Conservation (phyloP, 2,113 vertebrate species). For the Herpetotheres cachinnans region DNA sequence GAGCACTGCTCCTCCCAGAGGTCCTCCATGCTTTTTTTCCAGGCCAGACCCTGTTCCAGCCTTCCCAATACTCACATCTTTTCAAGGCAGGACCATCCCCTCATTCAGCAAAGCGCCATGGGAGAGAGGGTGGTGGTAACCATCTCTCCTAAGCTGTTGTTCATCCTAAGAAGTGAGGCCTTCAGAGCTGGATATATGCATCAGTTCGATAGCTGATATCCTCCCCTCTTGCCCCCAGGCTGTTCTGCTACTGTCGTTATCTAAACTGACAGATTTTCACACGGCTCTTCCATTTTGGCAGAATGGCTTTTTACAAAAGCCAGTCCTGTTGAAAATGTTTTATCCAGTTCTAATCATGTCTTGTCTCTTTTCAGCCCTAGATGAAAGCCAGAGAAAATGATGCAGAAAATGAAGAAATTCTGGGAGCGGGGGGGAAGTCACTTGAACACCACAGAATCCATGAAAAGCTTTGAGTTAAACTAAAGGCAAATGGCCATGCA, state of each 20-base stretch:
- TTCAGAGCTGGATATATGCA: neutral
- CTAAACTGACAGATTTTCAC: conserved; percentile 33
- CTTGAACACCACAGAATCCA: neutral
- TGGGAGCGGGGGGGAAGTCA: neutral
- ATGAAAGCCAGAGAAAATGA: conserved; percentile 25
- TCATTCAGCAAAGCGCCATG: neutral
- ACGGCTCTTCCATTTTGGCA: neutral
- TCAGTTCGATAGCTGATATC: neutral
- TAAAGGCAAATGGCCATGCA: neutral
- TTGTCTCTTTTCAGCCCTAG: neutral
- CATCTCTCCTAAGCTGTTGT: neutral
- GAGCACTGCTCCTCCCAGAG: neutral
- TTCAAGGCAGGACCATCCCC: neutral
- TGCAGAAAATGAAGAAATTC: neutral
- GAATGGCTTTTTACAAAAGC: conserved; percentile 3
- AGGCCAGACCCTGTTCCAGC: neutral
- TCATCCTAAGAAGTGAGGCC: neutral
- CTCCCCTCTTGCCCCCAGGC: neutral
- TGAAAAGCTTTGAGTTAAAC: neutral
- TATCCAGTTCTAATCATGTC: neutral
- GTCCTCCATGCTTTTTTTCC: neutral
- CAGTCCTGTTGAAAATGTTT: neutral
- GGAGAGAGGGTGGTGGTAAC: neutral
- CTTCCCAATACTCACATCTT: neutral
- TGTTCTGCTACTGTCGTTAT: neutral